Evolutionary conservation across 1,140 invertebrate genomes (phyloP).

Genomic region (Dreissena polymorpha): DNA sequence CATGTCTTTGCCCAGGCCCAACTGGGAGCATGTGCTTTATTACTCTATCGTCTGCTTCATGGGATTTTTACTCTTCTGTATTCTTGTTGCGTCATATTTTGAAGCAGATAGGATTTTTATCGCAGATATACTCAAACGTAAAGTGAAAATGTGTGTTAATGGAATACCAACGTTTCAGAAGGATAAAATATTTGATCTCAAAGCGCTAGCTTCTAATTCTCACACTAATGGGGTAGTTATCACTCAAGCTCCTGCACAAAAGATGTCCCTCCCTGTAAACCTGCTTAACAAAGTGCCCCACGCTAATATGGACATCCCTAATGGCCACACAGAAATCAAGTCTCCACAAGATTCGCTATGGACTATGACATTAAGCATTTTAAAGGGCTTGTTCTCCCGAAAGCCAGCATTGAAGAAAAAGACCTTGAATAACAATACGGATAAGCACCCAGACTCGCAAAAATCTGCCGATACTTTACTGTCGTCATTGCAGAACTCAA

Average conservation of each 20-base stretch:
- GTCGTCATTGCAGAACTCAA: background rate
- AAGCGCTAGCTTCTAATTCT: conserved; percentile 68
- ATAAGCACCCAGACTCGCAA: conserved; percentile 15
- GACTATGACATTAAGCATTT: conserved; percentile 57
- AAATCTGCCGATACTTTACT: conserved; percentile 36
- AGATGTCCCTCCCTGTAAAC: conserved; percentile 36
- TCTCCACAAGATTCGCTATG: conserved; percentile 54
- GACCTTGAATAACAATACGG: conserved; percentile 34
- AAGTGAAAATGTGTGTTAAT: conserved; percentile 65
- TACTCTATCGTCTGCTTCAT: conserved; percentile 85
- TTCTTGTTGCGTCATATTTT: conserved; percentile 86
- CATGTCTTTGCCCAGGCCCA: conserved; percentile 86
- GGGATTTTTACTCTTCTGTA: conserved; percentile 84
- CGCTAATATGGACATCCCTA: conserved; percentile 60
- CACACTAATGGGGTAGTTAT: conserved; percentile 33
- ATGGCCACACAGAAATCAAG: conserved; percentile 68
- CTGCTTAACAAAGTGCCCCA: conserved; percentile 25
- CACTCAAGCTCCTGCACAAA: background rate
- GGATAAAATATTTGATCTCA: conserved; percentile 78
- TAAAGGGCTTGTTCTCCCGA: conserved; percentile 56
- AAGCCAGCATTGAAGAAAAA: conserved; percentile 55
- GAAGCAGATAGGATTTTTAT: conserved; percentile 87
- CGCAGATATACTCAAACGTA: conserved; percentile 71
- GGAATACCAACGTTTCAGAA: conserved; percentile 72
- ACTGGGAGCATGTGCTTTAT: conserved; percentile 89